phyloP scores from a whole-genome alignment of 2,888 invertebrate genomes.

The Pocota personata region DNA sequence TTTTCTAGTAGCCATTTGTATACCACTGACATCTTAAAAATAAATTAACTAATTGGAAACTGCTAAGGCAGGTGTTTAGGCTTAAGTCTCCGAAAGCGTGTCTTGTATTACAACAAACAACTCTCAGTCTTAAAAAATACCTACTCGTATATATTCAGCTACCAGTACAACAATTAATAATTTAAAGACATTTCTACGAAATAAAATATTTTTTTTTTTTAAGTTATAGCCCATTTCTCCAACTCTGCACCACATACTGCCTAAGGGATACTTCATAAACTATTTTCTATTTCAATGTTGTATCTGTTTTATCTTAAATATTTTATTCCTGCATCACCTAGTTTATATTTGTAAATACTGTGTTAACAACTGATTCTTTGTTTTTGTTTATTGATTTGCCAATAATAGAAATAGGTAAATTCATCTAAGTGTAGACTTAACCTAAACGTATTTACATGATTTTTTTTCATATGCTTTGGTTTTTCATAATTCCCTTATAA shows the following conservation, averaged over 20 bases:
- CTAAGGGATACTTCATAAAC: neutral
- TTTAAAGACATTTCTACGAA: too few species aligned
- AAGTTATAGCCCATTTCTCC: too few species aligned
- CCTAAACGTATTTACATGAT: slow-evolving; percentile 64
- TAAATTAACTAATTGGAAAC: too few species aligned
- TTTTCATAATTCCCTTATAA: slow-evolving; percentile 5
- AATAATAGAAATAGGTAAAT: slow-evolving; percentile 43
- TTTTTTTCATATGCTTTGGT: neutral
- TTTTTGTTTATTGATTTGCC: slow-evolving; percentile 8
- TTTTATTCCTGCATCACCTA: slow-evolving; percentile 57
- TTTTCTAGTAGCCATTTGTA: too few species aligned
- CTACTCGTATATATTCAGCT: too few species aligned
- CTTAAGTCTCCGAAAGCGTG: too few species aligned
- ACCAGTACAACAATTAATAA: too few species aligned
- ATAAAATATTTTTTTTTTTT: too few species aligned
- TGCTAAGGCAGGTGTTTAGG: too few species aligned
- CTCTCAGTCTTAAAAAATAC: too few species aligned
- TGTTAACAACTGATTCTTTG: slow-evolving; percentile 34
- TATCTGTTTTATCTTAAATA: slow-evolving; percentile 31
- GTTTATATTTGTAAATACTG: slow-evolving; percentile 14
- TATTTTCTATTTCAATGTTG: slow-evolving; percentile 10
- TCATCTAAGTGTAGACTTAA: slow-evolving; percentile 56
- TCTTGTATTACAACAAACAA: too few species aligned
- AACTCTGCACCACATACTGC: slow-evolving; percentile 11
- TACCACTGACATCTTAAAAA: too few species aligned